phyloP scores from a whole-genome alignment of 2,888 invertebrate species.

The Spialia ferax region DNA sequence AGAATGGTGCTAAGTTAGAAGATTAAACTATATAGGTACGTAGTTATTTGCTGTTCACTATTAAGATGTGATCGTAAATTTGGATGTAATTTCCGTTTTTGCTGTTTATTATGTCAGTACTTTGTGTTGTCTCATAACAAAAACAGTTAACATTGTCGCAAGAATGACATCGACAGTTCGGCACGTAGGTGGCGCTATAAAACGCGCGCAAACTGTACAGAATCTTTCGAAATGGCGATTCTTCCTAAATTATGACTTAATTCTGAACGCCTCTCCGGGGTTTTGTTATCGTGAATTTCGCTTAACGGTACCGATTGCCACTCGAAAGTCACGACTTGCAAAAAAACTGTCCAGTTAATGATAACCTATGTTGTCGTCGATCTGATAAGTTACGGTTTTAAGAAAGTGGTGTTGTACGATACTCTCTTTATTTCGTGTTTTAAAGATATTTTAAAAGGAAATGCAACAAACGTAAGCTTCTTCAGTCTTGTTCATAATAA shows the following conservation, averaged over 20 bases:
- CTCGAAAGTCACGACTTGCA: slow-evolving; percentile 54
- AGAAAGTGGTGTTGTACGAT: slow-evolving; percentile 12
- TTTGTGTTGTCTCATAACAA: slow-evolving; percentile 16
- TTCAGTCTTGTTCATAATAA: slow-evolving; percentile 16
- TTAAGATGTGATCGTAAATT: background rate
- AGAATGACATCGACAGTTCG: slow-evolving; percentile 78
- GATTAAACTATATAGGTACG: too few species aligned
- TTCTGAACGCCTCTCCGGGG: slow-evolving; percentile 72
- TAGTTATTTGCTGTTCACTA: background rate
- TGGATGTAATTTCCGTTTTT: background rate
- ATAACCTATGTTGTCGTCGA: slow-evolving; percentile 51
- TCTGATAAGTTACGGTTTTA: slow-evolving; percentile 48
- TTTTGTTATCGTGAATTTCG: slow-evolving; percentile 66
- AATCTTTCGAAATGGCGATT: slow-evolving; percentile 75
- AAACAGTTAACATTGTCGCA: slow-evolving; percentile 58
- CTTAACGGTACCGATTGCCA: slow-evolving; percentile 69
- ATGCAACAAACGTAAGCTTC: background rate
- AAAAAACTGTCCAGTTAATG: slow-evolving; percentile 52
- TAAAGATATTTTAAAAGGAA: background rate
- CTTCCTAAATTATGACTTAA: slow-evolving; percentile 82
- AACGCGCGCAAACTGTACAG: slow-evolving; percentile 65
- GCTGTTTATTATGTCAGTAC: background rate
- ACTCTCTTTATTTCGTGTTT: background rate
- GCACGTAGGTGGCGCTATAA: slow-evolving; percentile 79
- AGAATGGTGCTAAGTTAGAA: too few species aligned